Conservation (phyloP, 2,113 vertebrate genomes). For the Tychaedon coryphoeus region DNA sequence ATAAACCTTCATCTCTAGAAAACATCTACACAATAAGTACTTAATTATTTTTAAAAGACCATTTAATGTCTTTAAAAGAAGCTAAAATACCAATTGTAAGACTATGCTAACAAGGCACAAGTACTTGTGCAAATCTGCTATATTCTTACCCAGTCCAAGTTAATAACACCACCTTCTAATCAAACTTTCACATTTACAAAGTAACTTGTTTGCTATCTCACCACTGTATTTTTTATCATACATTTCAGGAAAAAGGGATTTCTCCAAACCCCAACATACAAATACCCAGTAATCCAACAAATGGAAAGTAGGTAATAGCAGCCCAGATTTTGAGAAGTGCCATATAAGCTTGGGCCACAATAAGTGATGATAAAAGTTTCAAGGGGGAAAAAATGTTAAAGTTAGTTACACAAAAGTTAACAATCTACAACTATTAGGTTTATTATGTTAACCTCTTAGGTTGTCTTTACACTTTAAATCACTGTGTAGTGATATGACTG, state of each 20-base stretch:
- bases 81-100: constrained; percentile 16
- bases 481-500: neutral
- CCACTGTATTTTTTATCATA: neutral
- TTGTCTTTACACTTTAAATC: neutral
- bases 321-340: neutral
- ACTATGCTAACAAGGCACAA: constrained; percentile 68
- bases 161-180: neutral
- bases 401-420: neutral
- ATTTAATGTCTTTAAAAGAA: neutral
- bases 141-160: constrained; percentile 2
- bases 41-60: constrained; percentile 26
- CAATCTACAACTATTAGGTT: neutral
- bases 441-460: neutral
- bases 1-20: constrained; percentile 46
- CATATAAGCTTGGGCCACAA: neutral
- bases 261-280: neutral
- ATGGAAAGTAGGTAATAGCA: neutral
- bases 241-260: neutral
- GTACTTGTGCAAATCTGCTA: constrained; percentile 56
- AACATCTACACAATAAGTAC: constrained; percentile 48
- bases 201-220: neutral
- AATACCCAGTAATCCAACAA: neutral
- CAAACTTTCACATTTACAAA: neutral
- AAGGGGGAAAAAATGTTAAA: neutral
- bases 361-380: neutral